Evolutionary conservation across 2,797 vertebrate species (phyloP).

Genomic region (Lacerta viridis): DNA sequence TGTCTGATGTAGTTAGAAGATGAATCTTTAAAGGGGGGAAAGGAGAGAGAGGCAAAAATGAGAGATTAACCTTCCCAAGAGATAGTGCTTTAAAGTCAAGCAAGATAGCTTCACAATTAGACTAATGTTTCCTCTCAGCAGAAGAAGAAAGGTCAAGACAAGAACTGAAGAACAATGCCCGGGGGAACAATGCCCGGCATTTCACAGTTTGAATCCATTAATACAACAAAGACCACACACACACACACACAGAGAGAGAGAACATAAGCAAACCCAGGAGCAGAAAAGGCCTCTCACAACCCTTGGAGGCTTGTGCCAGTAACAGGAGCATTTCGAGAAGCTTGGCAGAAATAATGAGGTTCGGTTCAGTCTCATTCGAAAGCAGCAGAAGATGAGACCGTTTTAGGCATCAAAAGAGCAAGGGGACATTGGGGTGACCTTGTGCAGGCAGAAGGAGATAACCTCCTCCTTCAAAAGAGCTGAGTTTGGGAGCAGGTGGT

Average conservation of each 20-base stretch:
- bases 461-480: constrained; percentile 19
- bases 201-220: constrained; percentile 48
- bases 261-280: constrained; percentile 10
- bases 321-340: constrained; percentile 13
- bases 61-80: constrained; percentile 12
- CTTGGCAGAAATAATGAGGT: constrained; percentile 47
- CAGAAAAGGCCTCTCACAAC: constrained; percentile 16
- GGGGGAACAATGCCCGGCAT: constrained; percentile 26
- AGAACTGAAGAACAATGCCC: constrained; percentile 6
- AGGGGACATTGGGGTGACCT: constrained; percentile 24
- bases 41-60: background rate
- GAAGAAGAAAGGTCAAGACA: constrained; percentile 7
- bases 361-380: constrained; percentile 45
- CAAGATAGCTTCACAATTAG: constrained; percentile 22
- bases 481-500: constrained; percentile 33
- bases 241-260: background rate
- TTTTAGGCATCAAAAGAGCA: constrained; percentile 44
- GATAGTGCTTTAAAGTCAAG: constrained; percentile 19
- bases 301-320: background rate
- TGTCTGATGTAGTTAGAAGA: constrained; percentile 93
- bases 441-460: background rate
- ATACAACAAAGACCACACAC: constrained; percentile 8
- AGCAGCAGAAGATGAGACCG: constrained; percentile 1
- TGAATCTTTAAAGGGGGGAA: constrained; percentile 84
- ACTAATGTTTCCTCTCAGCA: background rate